phyloP scores from a whole-genome alignment of 2,888 invertebrate genomes.

The Anorthoa munda region DNA sequence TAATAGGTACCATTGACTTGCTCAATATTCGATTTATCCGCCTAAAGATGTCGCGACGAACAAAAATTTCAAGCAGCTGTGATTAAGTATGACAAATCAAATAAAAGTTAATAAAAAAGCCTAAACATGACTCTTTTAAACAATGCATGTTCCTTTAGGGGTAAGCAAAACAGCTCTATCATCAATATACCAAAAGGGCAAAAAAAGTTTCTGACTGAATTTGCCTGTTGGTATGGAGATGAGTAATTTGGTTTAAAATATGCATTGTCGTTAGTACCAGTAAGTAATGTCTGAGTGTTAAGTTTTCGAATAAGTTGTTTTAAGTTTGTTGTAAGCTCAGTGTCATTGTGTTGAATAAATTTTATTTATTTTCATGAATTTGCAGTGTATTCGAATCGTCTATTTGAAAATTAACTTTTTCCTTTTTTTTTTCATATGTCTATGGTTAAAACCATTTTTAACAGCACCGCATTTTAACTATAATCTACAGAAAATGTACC shows the following conservation, averaged over 20 bases:
- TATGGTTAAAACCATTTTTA: background rate
- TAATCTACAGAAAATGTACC: background rate
- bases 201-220: conserved; percentile 37
- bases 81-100: conserved; percentile 14
- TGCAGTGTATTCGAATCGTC: conserved; percentile 1
- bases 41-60: conserved; percentile 31
- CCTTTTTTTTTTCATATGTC: background rate
- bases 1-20: background rate
- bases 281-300: conserved; percentile 63
- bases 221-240: conserved; percentile 8
- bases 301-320: conserved; percentile 61
- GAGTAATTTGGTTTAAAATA: conserved; percentile 18
- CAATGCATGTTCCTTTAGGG: conserved; percentile 59
- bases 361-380: conserved; percentile 52
- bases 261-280: conserved; percentile 60
- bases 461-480: background rate
- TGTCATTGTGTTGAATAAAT: conserved; percentile 48
- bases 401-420: conserved; percentile 9
- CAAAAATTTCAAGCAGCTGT: conserved; percentile 11
- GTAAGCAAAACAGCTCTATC: conserved; percentile 38
- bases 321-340: conserved; percentile 47
- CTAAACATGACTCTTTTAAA: conserved; percentile 19
- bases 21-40: conserved; percentile 27
- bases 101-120: conserved; percentile 24
- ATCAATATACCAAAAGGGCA: background rate